phyloP scores from a whole-genome alignment of 2,888 invertebrate genomes.

The Orthosia gracilis region DNA sequence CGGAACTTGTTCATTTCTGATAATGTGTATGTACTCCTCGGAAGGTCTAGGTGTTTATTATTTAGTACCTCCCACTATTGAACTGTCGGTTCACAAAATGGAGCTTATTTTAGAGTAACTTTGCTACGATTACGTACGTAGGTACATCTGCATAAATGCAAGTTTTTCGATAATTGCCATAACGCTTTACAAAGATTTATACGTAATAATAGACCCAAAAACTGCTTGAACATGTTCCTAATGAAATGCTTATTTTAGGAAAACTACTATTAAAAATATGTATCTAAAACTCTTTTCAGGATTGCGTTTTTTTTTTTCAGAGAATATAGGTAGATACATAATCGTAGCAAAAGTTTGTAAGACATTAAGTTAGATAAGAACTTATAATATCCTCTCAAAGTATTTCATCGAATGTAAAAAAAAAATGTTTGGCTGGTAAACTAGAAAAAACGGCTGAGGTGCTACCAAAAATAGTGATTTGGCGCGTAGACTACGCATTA shows the following conservation, averaged over 20 bases:
- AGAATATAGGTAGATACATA: constrained; percentile 21
- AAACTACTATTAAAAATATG: background rate
- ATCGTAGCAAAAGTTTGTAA: constrained; percentile 59
- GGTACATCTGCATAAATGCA: constrained; percentile 12
- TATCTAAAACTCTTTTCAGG: background rate
- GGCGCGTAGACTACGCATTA: constrained; percentile 57
- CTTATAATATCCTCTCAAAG: constrained; percentile 49
- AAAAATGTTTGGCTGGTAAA: constrained; percentile 39
- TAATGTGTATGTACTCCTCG: constrained; percentile 11
- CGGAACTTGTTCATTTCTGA: constrained; percentile 17
- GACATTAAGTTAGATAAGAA: constrained; percentile 53
- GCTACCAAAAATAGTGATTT: constrained; percentile 65
- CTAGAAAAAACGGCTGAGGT: constrained; percentile 58
- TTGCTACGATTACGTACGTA: constrained; percentile 57
- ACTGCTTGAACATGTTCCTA: constrained; percentile 46
- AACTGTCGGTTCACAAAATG: constrained; percentile 54
- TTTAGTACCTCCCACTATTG: constrained; percentile 37
- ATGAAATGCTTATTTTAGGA: constrained; percentile 7
- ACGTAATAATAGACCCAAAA: constrained; percentile 28
- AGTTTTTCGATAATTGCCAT: constrained; percentile 17
- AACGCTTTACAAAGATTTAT: constrained; percentile 24
- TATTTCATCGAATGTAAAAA: constrained; percentile 43
- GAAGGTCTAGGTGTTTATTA: constrained; percentile 13
- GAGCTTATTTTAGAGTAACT: constrained; percentile 60
- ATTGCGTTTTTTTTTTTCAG: constrained; percentile 1